Evolutionary conservation across 2,888 invertebrate species (phyloP), one percentile per base, ranked within the genome.

Genomic region (Sabellastarte sp.): DNA sequence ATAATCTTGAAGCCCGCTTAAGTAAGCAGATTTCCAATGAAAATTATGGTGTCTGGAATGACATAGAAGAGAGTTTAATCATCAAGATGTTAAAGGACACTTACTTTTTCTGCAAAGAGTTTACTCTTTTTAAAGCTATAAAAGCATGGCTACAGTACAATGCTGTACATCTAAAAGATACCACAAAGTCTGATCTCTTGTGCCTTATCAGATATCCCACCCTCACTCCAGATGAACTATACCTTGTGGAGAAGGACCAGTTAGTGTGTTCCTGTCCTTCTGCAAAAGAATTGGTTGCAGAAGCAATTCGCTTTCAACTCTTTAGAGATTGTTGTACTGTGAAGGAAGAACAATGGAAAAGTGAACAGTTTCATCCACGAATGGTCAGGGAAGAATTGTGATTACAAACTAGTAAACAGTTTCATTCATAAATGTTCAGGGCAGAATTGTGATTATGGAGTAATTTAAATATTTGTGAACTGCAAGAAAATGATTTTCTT

Each of bases 1-100:
- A 65, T 62, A 72, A 72, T 57, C 62, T 72, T 10, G 67, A 67
- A 33, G 70, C 67, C 1, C 57, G 72, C 10, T 63, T 72, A 1
- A 59, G 63, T 2, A 67, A 69, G 15, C 68, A 69, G 59, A 63
- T 71, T 50, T 50, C 52, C 4, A 62, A 61, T 32, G 65, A 59
- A 4, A 67, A 67, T 52, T 69, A 61, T 56, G 64, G 41, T 26
- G 51, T 63, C 26, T 70, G 70, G 70, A 67, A 68, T 51, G 66
- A 67, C 41, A 56, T 72, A 3, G 41, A 57, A 24, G 28, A 57
- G 24, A 62, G 63, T 15, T 55, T 72, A 1, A 24, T 72, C 1
- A 33, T 65, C 5, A 57, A 63, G 32, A 66, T 72, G 52, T 57
- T 72, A 4, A 28, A 55, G 3, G 68, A 71, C 32, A 32, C 50